Percentiles rank a stretch among this genome's conserved stretches.
phyloP scores from a whole-genome alignment of 2,113 vertebrate genomes.

The Athene cunicularia region DNA sequence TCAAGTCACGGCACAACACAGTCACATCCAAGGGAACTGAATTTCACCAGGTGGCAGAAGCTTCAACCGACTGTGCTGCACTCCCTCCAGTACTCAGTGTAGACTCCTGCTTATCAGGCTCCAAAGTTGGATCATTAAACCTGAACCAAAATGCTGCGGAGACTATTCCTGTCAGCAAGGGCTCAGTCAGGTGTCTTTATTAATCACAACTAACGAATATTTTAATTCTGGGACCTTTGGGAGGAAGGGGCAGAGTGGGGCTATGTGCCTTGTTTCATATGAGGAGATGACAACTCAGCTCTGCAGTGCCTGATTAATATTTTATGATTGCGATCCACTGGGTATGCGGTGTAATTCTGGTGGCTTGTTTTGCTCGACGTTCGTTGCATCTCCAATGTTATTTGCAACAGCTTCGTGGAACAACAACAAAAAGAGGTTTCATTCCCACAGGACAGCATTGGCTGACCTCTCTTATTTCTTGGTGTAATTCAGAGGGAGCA shows the following conservation, averaged over 20 bases:
- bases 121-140: neutral
- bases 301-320: conserved; percentile 76
- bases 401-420: conserved; percentile 16
- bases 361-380: conserved; percentile 14
- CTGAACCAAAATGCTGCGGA: conserved; percentile 1
- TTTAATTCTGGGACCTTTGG: neutral
- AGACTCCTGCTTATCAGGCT: neutral
- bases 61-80: neutral
- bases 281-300: conserved; percentile 63
- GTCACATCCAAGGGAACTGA: neutral
- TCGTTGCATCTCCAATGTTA: conserved; percentile 23
- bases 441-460: neutral
- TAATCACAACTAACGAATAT: conserved; percentile 26
- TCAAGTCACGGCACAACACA: neutral
- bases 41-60: neutral
- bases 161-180: neutral
- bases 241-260: neutral
- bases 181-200: conserved; percentile 9
- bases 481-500: conserved; percentile 33
- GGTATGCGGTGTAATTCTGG: conserved; percentile 63
- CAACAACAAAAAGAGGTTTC: conserved; percentile 19
- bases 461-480: conserved; percentile 14
- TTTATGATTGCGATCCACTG: conserved; percentile 73
- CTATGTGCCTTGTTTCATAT: conserved; percentile 29
- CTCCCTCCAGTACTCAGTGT: neutral